Conservation (phyloP, 2,113 vertebrate species). For the Oceanodroma tethys region DNA sequence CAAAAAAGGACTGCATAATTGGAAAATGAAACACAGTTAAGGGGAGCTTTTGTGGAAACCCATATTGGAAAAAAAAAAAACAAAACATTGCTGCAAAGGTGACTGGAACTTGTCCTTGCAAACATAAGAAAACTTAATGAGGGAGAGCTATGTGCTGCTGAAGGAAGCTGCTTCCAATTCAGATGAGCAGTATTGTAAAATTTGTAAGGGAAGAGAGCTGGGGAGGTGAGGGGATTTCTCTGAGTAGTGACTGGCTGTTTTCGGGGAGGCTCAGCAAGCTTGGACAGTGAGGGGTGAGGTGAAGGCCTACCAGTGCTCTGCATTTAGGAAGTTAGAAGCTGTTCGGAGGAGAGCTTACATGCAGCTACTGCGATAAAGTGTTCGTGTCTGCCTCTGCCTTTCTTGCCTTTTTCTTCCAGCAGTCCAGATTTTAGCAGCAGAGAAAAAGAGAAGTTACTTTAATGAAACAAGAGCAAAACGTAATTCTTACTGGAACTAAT, state of each 20-base stretch:
- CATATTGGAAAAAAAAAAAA: not conserved
- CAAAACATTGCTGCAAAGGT: not conserved
- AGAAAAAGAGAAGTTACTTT: not conserved
- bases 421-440: not conserved
- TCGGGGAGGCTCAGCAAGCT: not conserved
- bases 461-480: not conserved
- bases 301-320: not conserved
- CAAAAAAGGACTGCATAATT: not conserved
- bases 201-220: not conserved
- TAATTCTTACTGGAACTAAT: constrained; percentile 3
- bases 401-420: not conserved
- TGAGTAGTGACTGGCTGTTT: not conserved
- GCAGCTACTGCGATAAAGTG: not conserved
- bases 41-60: not conserved
- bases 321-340: not conserved
- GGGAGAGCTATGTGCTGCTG: not conserved
- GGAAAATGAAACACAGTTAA: not conserved
- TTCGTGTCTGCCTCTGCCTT: not conserved
- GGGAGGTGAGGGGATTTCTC: not conserved
- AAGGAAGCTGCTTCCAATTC: not conserved
- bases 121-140: not conserved
- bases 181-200: not conserved
- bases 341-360: not conserved
- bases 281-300: not conserved
- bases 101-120: not conserved